phyloP scores from a whole-genome alignment of 2,888 invertebrate genomes.

The Plagiodera versicolora region DNA sequence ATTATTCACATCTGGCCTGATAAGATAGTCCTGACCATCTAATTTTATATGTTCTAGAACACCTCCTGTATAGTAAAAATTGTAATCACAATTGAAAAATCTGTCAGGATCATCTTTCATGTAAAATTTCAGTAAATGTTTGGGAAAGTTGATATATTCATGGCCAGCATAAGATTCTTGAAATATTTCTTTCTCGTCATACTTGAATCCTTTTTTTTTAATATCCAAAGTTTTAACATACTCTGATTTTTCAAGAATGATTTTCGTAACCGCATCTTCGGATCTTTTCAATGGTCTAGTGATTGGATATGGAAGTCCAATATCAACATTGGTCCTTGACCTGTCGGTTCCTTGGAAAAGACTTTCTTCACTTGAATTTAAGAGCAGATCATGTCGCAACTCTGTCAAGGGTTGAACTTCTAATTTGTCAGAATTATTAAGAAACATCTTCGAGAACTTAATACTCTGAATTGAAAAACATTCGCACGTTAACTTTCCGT shows the following conservation, averaged over 20 bases:
- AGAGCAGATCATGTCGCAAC: conserved; percentile 29
- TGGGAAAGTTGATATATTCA: conserved; percentile 29
- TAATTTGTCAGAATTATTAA: not conserved
- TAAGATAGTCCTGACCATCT: conserved; percentile 28
- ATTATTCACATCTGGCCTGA: conserved; percentile 28
- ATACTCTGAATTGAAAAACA: too few species aligned
- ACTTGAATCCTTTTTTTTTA: conserved; percentile 18
- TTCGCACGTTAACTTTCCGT: too few species aligned
- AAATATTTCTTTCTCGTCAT: conserved; percentile 20
- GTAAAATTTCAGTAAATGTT: conserved; percentile 33
- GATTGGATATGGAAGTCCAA: conserved; percentile 35
- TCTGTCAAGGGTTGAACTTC: conserved; percentile 3
- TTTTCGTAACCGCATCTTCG: conserved; percentile 22
- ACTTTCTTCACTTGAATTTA: conserved; percentile 30
- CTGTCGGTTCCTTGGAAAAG: conserved; percentile 33
- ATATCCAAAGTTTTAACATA: conserved; percentile 22
- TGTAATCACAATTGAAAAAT: conserved; percentile 32
- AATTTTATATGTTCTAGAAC: conserved; percentile 30
- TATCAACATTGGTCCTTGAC: conserved; percentile 18
- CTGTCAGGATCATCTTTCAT: conserved; percentile 28
- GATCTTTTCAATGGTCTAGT: conserved; percentile 23
- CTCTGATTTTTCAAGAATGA: conserved; percentile 24
- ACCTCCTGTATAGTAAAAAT: conserved; percentile 35
- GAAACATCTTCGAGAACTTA: not conserved
- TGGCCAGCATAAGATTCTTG: conserved; percentile 18